Conservation (phyloP, 2,888 invertebrate species). For the Frankliniella intonsa region DNA sequence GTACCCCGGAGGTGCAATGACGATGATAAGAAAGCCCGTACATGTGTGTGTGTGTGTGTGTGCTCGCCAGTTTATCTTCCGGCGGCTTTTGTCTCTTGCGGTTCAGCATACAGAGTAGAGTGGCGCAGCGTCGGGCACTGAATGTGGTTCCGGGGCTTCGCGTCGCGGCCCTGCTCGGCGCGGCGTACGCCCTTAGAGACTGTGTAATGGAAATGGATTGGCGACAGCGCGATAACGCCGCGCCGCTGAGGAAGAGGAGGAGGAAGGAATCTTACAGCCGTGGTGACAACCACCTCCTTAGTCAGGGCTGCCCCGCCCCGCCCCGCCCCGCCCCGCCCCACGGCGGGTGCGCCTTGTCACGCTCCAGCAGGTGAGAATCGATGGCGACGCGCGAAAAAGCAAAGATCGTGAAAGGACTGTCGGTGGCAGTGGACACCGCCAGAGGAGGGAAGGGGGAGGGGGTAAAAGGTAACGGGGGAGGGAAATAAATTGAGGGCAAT, state of each 20-base stretch:
- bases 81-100: no score
- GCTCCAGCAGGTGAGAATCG: conserved; percentile 18
- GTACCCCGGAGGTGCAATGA: no score
- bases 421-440: background rate
- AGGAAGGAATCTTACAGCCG: background rate
- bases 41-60: no score
- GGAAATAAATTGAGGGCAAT: no score
- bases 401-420: background rate
- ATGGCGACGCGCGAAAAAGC: conserved; percentile 1
- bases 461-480: no score
- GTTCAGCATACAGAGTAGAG: no score
- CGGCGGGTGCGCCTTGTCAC: background rate
- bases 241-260: background rate
- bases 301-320: background rate
- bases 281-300: conserved; percentile 17
- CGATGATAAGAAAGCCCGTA: no score
- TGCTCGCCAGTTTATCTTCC: no score
- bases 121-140: no score
- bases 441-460: no score
- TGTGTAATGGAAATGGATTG: conserved; percentile 22
- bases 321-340: background rate
- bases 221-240: conserved; percentile 13
- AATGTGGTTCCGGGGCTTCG: no score
- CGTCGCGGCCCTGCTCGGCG: no score
- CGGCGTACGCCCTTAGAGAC: background rate